Base-by-base conservation (phyloP, 2,888 invertebrate genomes). In the Nasonovia ribisnigri region DNA sequence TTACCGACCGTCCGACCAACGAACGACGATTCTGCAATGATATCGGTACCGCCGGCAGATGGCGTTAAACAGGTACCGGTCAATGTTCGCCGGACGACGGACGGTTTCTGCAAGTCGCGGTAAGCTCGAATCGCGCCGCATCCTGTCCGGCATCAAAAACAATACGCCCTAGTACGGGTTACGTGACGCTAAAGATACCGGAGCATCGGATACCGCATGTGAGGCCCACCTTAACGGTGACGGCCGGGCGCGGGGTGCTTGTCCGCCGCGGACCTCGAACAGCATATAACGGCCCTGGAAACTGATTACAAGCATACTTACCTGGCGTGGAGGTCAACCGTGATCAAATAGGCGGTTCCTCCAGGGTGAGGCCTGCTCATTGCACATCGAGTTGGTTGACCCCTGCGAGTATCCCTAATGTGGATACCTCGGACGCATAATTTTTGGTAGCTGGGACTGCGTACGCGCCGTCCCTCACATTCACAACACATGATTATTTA, bases 271-370 rank as follows among this genome's bases (percentile, higher is more conserved):
- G 92, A 77, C 42, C 2, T 0, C 10, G 24, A 1, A 43, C 36
- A 20, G 89, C 89, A 84, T 90, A 93, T 93, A 93, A 48, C 0
- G 20, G 57, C 36, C 16, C 24, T 24, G 29, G 10, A 77, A 51
- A 29, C 29, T 0, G 4, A 4, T 0, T 36, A n/a, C 86, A 0
- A 90, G 90, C 94, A 95, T 95, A 95, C 95, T 95, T 95, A 95
- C 95, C 96, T 96, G 96, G 96, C 96, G 96, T 96, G 96, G 96
- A 96, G 96, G 96, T 96, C 96, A 94, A 97, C 97, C 97, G 96
- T 97, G 97, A 97, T 97, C 97, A 97, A 95, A 95, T 97, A 97
- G 97, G 97, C 96, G 96, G 97, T 97, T 97, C 96, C 97, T 96
- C 97, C 97, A 96, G 97, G 97, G 96, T 95, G 97, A 97, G 97